These are phyloP conservation scores for Cosmia pyralina DNA, from an alignment of 2,888 invertebrate species.

Conservation along the genomic window DNA sequence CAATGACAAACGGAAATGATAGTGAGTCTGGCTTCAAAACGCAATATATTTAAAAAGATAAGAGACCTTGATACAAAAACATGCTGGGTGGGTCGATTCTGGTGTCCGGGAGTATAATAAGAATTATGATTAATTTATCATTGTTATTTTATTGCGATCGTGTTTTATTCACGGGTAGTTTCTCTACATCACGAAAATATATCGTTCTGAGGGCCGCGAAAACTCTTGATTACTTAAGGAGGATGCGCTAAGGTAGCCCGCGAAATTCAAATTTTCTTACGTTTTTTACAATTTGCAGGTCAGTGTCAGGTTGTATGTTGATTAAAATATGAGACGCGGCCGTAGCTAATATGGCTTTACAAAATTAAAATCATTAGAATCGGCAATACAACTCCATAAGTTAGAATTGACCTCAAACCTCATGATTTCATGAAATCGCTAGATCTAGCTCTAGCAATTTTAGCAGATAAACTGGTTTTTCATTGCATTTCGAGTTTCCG, in stretches of 20 bases:
- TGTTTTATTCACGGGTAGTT: background rate
- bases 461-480: background rate
- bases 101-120: background rate
- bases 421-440: no score
- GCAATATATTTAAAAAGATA: background rate
- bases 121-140: conserved; percentile 8
- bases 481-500: background rate
- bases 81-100: background rate
- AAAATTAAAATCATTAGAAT: no score
- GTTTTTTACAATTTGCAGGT: no score
- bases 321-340: no score
- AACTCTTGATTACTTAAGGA: background rate
- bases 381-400: no score
- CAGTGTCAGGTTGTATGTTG: no score
- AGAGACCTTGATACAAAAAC: background rate
- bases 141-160: conserved; percentile 16
- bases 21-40: background rate
- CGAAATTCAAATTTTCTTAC: no score
- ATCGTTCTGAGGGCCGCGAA: no score
- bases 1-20: background rate
- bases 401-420: no score
- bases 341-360: no score
- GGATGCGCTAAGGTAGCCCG: no score
- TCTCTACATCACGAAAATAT: background rate
- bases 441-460: no score